Evolutionary conservation across 2,113 vertebrate species (phyloP).

Genomic region (Pavo muticus): DNA sequence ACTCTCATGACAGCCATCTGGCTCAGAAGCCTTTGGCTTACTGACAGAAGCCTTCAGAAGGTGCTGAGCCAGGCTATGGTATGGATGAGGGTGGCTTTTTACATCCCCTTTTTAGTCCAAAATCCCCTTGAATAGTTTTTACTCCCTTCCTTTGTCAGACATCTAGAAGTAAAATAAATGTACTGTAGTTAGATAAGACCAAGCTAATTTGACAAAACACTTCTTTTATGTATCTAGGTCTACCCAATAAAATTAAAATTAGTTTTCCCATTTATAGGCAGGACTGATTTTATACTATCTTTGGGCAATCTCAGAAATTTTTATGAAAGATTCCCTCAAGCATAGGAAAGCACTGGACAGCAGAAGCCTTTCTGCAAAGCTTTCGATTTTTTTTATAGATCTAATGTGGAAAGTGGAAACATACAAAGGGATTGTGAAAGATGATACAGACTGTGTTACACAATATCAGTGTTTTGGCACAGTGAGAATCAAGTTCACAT

Average conservation of each 20-base stretch:
- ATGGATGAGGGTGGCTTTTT: background rate
- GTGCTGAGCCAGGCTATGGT: background rate
- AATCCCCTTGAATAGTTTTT: background rate
- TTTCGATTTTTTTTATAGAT: background rate
- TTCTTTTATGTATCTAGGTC: background rate
- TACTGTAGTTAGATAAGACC: background rate
- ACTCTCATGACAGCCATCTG: background rate
- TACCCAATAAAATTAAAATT: background rate
- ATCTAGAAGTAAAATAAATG: background rate
- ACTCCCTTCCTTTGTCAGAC: background rate
- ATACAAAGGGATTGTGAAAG: background rate
- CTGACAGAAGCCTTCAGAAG: background rate
- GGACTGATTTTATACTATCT: background rate
- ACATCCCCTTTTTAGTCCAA: background rate
- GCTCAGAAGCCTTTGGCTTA: background rate
- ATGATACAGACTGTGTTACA: background rate
- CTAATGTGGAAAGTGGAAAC: background rate
- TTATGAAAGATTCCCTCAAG: background rate
- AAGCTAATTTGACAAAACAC: background rate
- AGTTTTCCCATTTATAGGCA: background rate
- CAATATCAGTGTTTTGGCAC: background rate
- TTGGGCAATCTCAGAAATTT: background rate
- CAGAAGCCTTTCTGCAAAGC: background rate
- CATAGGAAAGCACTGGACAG: background rate
- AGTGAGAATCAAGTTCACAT: background rate